Evolutionary conservation across 2,888 invertebrate species (phyloP).

Genomic region (Rhagium mordax): DNA sequence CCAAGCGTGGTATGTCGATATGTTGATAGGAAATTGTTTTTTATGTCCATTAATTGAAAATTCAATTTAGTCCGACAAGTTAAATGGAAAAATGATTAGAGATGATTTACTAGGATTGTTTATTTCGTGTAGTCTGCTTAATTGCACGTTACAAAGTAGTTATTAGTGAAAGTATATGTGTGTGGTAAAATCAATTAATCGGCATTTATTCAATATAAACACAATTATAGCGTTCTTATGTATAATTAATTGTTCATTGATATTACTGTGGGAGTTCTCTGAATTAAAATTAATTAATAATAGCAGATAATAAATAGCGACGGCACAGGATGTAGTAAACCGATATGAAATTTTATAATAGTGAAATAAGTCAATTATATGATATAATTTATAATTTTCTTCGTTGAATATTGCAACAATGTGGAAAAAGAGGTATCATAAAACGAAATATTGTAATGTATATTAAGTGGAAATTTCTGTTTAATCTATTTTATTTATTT

Average conservation of each 20-base stretch:
- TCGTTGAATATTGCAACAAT: background rate
- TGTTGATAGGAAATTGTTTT: constrained; percentile 35
- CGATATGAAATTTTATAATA: background rate
- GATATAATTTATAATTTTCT: too few species aligned
- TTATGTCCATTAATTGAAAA: constrained; percentile 42
- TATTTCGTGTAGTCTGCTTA: constrained; percentile 31
- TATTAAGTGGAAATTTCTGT: too few species aligned
- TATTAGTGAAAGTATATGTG: constrained; percentile 46
- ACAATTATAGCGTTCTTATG: constrained; percentile 18
- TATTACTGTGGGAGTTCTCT: background rate
- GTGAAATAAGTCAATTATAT: background rate
- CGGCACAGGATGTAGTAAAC: background rate
- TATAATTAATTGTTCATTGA: constrained; percentile 15
- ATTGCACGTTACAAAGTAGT: constrained; percentile 43
- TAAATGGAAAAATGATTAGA: constrained; percentile 40
- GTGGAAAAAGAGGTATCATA: background rate
- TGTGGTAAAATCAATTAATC: constrained; percentile 44
- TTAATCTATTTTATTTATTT: too few species aligned
- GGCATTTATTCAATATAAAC: constrained; percentile 35
- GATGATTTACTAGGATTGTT: constrained; percentile 46
- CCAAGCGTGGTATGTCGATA: constrained; percentile 27
- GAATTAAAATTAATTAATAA: constrained; percentile 15
- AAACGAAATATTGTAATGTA: too few species aligned
- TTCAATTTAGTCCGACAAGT: constrained; percentile 14
- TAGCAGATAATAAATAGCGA: background rate